Evolutionary conservation across 2,888 invertebrate genomes (phyloP), one percentile per base, ranked within the genome.

Genomic region (Ectropis crepuscularia): DNA sequence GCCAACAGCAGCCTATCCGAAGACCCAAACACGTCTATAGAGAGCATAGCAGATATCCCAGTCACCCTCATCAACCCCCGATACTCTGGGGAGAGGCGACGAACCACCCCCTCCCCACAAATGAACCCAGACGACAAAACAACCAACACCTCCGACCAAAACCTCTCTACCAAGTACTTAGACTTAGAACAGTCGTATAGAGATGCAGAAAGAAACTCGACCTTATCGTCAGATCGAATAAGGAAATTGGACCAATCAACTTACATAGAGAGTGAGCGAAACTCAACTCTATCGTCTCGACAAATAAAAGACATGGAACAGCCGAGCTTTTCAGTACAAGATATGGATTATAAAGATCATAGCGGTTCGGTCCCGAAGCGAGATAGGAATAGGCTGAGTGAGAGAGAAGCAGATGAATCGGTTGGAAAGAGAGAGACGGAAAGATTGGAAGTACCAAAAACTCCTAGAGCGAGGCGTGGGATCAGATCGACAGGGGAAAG

Each of bases 1-100:
- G 85, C 82, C 0, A 92, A 91, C 73, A 92, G 92, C 73, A 91
- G 91, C 57, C 77, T 92, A 0, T 89, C 90, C 0, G 92, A 91
- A 6, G 92, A 92, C 43, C 90, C 89, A 0, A 91, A 88, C 74
- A 85, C 86, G 0, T 90, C 92, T 0, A 79, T 92, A 61, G 92
- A 92, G 51, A 92, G 92, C 68, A 90, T 92, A 50, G 92, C 92
- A 0, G 92, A 92, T 64, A 88, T 92, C 5, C 89, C 92, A 0
- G 69, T 91, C 5, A 91, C 90, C 0, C 78, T 92, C 0, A 82
- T 92, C 58, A 92, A 91, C 75, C 88, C 90, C 0, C 81, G 86
- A 0, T 90, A 89, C 63, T 78, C 83, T 0, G 82, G 83, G 0
- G 80, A 80, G 28, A 79, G 63, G 11, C 63, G 57, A 41, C 51